Percentiles rank a stretch among this genome's conserved stretches.
phyloP scores from a whole-genome alignment of 1,140 invertebrate genomes.

The Fragariocoptes setiger region DNA sequence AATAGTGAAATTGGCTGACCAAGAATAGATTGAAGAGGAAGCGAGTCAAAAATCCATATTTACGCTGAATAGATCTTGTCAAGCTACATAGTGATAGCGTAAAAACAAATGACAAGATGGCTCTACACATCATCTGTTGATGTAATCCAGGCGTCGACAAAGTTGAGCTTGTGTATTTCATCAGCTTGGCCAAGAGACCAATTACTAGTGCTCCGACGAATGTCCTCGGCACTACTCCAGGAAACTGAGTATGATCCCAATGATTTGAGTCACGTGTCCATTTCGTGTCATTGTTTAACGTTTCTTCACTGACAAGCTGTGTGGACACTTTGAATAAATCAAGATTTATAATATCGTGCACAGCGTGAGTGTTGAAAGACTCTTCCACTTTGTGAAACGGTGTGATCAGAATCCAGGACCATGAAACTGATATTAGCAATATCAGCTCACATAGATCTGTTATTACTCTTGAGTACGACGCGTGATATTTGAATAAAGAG shows the following conservation, averaged over 20 bases:
- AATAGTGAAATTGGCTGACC: conserved; percentile 78
- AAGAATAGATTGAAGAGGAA: conserved; percentile 55
- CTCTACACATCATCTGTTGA: conserved; percentile 4
- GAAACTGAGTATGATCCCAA: conserved; percentile 95
- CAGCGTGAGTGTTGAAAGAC: conserved; percentile 92
- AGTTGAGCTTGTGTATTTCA: too few species aligned
- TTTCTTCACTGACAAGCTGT: conserved; percentile 1
- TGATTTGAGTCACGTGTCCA: conserved; percentile 19
- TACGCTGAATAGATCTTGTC: conserved; percentile 18
- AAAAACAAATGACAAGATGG: conserved; percentile 33
- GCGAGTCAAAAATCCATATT: conserved; percentile 40
- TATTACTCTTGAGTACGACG: too few species aligned
- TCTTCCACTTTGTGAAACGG: conserved; percentile 98
- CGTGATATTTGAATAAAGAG: too few species aligned
- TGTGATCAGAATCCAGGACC: conserved; percentile 3
- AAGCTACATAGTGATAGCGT: conserved; percentile 37
- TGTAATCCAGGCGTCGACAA: neutral
- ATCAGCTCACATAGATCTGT: too few species aligned
- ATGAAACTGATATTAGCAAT: neutral
- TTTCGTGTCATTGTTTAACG: neutral
- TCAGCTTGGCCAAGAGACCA: conserved; percentile 17
- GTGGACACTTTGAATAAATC: conserved; percentile 19
- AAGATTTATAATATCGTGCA: conserved; percentile 80
- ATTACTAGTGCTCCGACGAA: conserved; percentile 74
- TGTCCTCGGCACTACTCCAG: conserved; percentile 74